phyloP scores from a whole-genome alignment of 2,888 invertebrate species.

The Tipula unca region DNA sequence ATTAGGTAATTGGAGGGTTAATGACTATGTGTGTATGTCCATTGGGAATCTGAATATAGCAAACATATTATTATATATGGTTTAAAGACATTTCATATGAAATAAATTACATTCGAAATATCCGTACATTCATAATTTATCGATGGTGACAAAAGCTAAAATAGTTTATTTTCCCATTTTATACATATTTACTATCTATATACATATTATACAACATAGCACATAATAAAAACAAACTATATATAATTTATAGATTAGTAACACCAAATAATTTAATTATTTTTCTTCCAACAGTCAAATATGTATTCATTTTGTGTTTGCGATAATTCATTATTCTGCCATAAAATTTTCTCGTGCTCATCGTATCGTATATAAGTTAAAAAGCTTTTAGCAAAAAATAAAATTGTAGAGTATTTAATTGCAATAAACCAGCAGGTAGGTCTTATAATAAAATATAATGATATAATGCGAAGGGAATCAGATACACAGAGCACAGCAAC shows the following conservation, averaged over 20 bases:
- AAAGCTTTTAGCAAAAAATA: background rate
- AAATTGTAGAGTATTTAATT: background rate
- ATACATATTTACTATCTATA: too few relatives aligned
- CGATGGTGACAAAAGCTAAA: background rate
- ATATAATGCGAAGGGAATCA: background rate
- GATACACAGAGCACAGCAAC: background rate
- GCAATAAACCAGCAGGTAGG: constrained; percentile 3
- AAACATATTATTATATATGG: background rate
- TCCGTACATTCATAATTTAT: background rate
- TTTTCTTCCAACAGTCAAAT: background rate
- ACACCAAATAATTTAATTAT: constrained; percentile 2
- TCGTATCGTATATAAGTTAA: background rate
- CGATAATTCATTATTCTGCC: background rate
- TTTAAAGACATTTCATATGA: background rate
- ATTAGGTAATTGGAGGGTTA: background rate
- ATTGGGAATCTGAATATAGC: background rate
- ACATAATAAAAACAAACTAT: background rate
- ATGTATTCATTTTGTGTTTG: background rate
- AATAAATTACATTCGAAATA: background rate
- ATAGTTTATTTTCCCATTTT: background rate
- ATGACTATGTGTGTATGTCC: background rate
- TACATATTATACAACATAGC: background rate
- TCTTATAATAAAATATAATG: background rate
- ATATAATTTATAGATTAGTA: background rate
- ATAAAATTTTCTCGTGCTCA: background rate